Evolutionary conservation across 2,797 vertebrate species (phyloP), one percentile per base, ranked within the genome.

Genomic region (Coregonus ussuriensis): DNA sequence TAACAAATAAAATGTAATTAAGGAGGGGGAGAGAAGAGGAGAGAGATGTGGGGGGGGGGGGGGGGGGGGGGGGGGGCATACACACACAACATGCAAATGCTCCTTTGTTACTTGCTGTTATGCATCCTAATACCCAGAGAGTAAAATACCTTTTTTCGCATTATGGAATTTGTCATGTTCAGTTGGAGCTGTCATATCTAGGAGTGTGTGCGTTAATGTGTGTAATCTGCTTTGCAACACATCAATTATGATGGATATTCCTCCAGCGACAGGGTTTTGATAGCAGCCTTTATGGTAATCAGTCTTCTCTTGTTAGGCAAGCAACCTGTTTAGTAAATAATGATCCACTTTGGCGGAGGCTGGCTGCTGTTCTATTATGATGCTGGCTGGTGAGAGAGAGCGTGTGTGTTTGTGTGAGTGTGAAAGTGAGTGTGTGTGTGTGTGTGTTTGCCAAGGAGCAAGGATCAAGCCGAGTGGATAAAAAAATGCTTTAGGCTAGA

Each of bases 161-260:
- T 94, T 93, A 93, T 88, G 91, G 91, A 93, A 94, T 95, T 94
- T 95, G 94, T 95, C 93, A 95, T 94, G 92, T 95, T 95, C 91
- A 93, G 94, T 93, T 93, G 91, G 88, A 93, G 94, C 93, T 95
- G 94, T 95, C 94, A 94, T 90, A 89, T 91, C 91, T 92, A 92
- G 93, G 94, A 92, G 93, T 93, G 93, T 93, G 93, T 93, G 92
- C 91, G 87, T 91, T 94, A 95, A 95, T 95, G 93, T 95, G 94
- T 95, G 93, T 95, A 95, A 95, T 95, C 94, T 95, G 94, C 93
- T 95, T 94, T 93, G 93, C 93, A 94, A 95, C 94, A 95, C 94
- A 94, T 95, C 94, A 94, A 93, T 95, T 94, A 95, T 95, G 94
- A 95, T 93, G 93, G 93, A 95, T 95, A 93, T 92, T 93, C 91